A percentile compares a stretch with the other conserved stretches of the same genome.
phyloP scores from a whole-genome alignment of 23 tunicate genomes.

The Trididemnum miniatum region DNA sequence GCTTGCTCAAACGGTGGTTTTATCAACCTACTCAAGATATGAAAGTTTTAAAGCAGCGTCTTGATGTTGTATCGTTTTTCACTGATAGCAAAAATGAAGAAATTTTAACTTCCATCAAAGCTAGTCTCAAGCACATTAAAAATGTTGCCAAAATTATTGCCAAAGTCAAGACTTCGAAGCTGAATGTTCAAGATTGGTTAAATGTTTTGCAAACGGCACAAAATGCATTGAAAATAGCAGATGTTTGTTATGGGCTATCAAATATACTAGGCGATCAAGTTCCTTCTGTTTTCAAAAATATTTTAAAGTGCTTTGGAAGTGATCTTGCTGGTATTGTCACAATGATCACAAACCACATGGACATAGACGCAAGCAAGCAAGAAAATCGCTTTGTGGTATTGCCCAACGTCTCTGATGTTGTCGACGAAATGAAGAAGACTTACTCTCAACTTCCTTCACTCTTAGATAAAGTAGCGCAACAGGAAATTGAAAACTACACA shows the following conservation, averaged over 20 bases:
- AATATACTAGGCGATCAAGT: neutral
- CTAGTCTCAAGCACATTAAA: constrained; percentile 48
- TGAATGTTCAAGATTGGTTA: constrained; percentile 66
- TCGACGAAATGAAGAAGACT: constrained; percentile 51
- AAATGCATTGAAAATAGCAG: constrained; percentile 66
- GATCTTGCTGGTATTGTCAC: constrained; percentile 49
- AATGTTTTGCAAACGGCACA: constrained; percentile 52
- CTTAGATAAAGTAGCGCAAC: constrained; percentile 47
- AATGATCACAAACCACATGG: constrained; percentile 59
- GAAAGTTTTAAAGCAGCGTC: constrained; percentile 43
- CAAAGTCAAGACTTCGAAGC: constrained; percentile 50
- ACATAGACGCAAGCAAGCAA: constrained; percentile 52
- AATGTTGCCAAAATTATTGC: constrained; percentile 55
- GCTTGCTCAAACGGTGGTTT: constrained; percentile 68
- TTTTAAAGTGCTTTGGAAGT: constrained; percentile 37
- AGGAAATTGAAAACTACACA: constrained; percentile 47
- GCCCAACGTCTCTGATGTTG: constrained; percentile 54
- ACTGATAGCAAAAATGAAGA: constrained; percentile 46
- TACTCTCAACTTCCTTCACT: constrained; percentile 55
- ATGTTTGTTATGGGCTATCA: constrained; percentile 54
- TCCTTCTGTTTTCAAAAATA: constrained; percentile 52
- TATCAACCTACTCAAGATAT: constrained; percentile 70
- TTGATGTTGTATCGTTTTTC: constrained; percentile 67
- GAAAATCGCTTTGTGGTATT: constrained; percentile 57
- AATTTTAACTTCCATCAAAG: constrained; percentile 30